These are phyloP conservation scores for Papilio dardanus DNA, from an alignment of 1,140 invertebrate species.

Conservation along the genomic window DNA sequence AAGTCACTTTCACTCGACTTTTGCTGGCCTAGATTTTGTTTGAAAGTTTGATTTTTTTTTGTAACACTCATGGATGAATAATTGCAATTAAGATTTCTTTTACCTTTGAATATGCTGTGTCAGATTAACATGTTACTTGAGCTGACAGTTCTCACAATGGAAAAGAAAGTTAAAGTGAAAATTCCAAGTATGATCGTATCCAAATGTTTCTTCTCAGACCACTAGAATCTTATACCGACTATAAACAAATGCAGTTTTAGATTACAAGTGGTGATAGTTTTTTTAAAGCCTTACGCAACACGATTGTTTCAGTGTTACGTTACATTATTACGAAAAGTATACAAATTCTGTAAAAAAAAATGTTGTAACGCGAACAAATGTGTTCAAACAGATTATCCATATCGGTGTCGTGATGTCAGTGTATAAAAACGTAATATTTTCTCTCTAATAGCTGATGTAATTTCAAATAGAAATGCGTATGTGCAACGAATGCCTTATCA, in stretches of 20 bases:
- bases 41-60: conserved; percentile 3
- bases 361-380: not conserved
- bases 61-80: not conserved
- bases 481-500: conserved; percentile 20
- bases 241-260: not conserved
- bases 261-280: not conserved
- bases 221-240: not conserved
- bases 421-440: not conserved
- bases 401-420: not conserved
- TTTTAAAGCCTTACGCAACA: not conserved
- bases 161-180: no score
- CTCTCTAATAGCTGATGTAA: conserved; percentile 15
- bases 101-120: not conserved
- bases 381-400: conserved; percentile 14
- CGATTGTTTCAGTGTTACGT: conserved; percentile 5
- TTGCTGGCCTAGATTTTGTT: conserved; percentile 22
- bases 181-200: no score
- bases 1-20: conserved; percentile 48
- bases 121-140: no score
- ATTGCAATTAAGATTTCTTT: conserved; percentile 3
- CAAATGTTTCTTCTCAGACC: not conserved
- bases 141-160: no score
- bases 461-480: not conserved
- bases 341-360: not conserved
- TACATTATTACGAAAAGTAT: not conserved